phyloP scores from a whole-genome alignment of 2,797 vertebrate genomes.

The Lophotriccus pileatus region DNA sequence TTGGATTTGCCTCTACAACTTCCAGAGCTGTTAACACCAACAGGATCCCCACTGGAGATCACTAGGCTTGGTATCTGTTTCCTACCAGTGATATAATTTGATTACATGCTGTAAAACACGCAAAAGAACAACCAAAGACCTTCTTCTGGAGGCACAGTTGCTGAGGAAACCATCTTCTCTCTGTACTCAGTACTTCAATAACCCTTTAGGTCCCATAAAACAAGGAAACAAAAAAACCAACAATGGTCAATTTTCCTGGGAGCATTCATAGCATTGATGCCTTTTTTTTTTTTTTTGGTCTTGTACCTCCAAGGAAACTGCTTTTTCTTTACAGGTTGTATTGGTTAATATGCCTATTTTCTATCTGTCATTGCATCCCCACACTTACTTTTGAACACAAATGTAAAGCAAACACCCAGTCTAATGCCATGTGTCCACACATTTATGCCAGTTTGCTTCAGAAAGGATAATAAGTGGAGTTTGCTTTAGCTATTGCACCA shows the following conservation, averaged over 20 bases:
- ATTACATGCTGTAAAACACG: neutral
- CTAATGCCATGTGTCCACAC: neutral
- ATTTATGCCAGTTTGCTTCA: neutral
- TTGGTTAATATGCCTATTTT: neutral
- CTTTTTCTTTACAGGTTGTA: neutral
- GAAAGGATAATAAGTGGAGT: neutral
- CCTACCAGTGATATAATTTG: neutral
- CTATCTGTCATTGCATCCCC: neutral
- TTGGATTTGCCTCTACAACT: neutral
- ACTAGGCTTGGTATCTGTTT: neutral
- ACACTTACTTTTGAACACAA: neutral
- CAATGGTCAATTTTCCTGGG: neutral
- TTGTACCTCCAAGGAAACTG: neutral
- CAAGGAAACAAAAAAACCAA: neutral
- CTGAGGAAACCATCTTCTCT: conserved; percentile 26
- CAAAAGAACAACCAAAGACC: neutral
- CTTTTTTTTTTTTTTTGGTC: neutral
- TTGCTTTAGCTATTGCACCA: neutral
- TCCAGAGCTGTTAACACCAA: neutral
- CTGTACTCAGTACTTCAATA: neutral
- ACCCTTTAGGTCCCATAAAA: neutral
- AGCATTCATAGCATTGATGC: neutral
- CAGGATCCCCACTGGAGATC: neutral
- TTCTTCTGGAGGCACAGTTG: neutral
- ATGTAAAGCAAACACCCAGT: neutral